These are phyloP conservation scores for Chrysochloris asiatica DNA, from an alignment of 2,113 vertebrate species.

Conservation along the genomic window DNA sequence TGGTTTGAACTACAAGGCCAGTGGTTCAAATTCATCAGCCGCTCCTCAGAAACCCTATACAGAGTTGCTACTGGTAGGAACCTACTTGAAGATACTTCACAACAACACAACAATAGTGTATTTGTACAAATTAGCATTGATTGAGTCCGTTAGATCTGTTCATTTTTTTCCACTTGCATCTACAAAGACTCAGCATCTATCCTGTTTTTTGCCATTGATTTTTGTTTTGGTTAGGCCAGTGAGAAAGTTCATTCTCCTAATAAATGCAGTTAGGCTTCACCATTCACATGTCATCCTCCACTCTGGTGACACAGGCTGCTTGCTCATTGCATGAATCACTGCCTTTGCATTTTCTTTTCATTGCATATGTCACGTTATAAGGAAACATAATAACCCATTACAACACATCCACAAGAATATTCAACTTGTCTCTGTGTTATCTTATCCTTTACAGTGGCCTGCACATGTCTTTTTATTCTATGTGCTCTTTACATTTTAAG, in stretches of 20 bases:
- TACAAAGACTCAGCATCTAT: background rate
- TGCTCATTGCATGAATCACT: constrained; percentile 22
- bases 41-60: too few species aligned
- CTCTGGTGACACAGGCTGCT: background rate
- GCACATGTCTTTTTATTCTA: background rate
- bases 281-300: background rate
- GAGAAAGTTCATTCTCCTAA: background rate
- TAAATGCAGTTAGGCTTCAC: background rate
- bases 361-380: background rate
- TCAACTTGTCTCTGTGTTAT: constrained; percentile 6
- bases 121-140: background rate
- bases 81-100: too few species aligned
- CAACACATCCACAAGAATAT: constrained; percentile 11
- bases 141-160: background rate
- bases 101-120: too few species aligned
- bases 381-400: constrained; percentile 37
- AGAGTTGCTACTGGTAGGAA: too few species aligned
- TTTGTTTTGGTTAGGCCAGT: constrained; percentile 9
- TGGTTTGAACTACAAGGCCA: too few species aligned
- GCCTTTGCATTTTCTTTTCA: constrained; percentile 9
- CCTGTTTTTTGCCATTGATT: background rate
- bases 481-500: background rate
- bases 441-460: constrained; percentile 41
- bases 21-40: too few species aligned
- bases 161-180: background rate